These are phyloP conservation scores for Eurytemora carolleeae DNA, from an alignment of 1,140 invertebrate genomes.

Conservation along the genomic window DNA sequence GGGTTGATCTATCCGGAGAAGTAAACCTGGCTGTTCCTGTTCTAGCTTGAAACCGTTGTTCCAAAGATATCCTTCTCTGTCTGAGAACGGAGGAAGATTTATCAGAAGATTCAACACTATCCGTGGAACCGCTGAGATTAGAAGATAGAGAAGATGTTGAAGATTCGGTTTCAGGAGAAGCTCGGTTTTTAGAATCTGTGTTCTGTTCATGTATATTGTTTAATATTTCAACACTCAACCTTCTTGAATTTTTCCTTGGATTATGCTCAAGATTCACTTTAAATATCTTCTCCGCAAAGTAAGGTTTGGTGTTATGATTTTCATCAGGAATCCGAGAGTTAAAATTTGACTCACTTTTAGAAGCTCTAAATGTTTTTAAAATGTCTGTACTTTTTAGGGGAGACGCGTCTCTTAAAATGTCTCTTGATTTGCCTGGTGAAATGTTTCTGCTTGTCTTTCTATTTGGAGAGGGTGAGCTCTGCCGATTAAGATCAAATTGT, in stretches of 20 bases:
- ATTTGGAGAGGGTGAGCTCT: neutral
- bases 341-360: neutral
- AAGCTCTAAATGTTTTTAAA: neutral
- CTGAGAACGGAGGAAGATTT: neutral
- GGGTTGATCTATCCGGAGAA: neutral
- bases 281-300: neutral
- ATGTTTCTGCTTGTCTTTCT: neutral
- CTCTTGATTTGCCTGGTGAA: neutral
- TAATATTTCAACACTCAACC: neutral
- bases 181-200: neutral
- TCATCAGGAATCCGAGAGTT: too few relatives aligned
- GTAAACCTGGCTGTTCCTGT: neutral
- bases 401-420: neutral
- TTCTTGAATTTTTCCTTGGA: neutral
- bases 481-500: neutral
- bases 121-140: neutral
- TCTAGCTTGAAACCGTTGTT: neutral
- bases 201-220: neutral
- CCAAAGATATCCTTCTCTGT: neutral
- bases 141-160: neutral
- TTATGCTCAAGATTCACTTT: neutral
- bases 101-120: slow-evolving; percentile 1
- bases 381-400: neutral
- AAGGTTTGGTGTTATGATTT: neutral
- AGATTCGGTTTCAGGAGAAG: neutral